phyloP scores from a whole-genome alignment of 2,888 invertebrate genomes.

The Drosophila nr. perissopoda region DNA sequence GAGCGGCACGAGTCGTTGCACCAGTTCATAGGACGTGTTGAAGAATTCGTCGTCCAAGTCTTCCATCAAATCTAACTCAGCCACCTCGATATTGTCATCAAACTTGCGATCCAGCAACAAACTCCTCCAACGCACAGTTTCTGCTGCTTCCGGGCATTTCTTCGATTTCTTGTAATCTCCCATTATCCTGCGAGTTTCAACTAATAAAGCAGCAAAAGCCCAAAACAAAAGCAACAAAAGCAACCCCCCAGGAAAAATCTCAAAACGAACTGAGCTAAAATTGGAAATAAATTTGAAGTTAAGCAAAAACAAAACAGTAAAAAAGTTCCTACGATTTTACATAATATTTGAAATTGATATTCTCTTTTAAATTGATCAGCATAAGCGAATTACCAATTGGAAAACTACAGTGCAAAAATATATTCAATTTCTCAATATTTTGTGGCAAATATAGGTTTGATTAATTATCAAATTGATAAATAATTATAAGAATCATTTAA shows the following conservation, averaged over 20 bases:
- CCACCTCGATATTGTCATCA: slow-evolving; percentile 48
- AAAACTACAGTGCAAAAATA: background rate
- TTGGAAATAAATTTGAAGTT: slow-evolving; percentile 30
- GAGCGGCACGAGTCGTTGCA: slow-evolving; percentile 67
- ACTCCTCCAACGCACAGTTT: rapidly evolving
- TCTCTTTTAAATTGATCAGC: background rate
- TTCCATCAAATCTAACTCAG: slow-evolving; percentile 70
- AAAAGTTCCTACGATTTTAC: background rate
- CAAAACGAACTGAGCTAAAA: slow-evolving; percentile 29
- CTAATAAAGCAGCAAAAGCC: background rate
- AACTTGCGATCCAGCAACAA: slow-evolving; percentile 7
- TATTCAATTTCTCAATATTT: background rate
- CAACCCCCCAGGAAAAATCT: slow-evolving; percentile 2
- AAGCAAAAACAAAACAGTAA: background rate
- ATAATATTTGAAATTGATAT: background rate
- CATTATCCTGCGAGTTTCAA: slow-evolving; percentile 5
- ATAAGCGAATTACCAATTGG: background rate
- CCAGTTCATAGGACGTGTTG: slow-evolving; percentile 45
- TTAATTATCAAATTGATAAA: background rate
- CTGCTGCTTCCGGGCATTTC: background rate
- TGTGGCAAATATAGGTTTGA: background rate
- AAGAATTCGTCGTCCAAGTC: slow-evolving; percentile 81
- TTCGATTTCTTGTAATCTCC: background rate
- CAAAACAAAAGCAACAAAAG: background rate
- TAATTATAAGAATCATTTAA: background rate